phyloP scores from a whole-genome alignment of 2,888 invertebrate genomes.

The Dendrolimus houi region DNA sequence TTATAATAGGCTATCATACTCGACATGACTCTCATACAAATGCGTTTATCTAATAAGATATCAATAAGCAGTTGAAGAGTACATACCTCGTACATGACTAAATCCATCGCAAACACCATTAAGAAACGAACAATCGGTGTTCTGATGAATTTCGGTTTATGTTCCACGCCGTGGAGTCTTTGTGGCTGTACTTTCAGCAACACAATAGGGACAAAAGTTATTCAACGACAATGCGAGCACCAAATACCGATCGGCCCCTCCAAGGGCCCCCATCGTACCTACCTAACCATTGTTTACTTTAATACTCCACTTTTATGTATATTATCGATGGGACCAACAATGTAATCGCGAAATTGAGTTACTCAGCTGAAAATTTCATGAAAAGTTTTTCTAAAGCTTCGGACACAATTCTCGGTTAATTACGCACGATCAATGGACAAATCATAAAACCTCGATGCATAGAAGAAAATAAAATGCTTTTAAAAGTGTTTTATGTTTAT shows the following conservation, averaged over 20 bases:
- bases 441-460: neutral
- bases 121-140: constrained; percentile 66
- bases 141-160: constrained; percentile 75
- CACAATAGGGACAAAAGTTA: constrained; percentile 78
- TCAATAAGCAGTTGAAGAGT: neutral
- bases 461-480: neutral
- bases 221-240: constrained; percentile 76
- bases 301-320: constrained; percentile 70
- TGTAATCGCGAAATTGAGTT: constrained; percentile 49
- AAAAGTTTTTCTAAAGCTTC: neutral
- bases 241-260: constrained; percentile 74
- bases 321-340: constrained; percentile 48
- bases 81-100: neutral
- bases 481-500: neutral
- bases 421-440: constrained; percentile 1
- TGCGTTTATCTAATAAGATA: neutral
- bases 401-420: neutral
- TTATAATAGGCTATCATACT: no score
- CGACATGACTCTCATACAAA: neutral
- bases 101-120: constrained; percentile 43
- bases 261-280: constrained; percentile 35
- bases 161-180: constrained; percentile 68
- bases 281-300: constrained; percentile 71
- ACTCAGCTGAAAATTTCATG: constrained; percentile 13
- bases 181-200: constrained; percentile 71